A percentile compares a stretch with the other conserved stretches of the same genome.
Evolutionary conservation across 2,113 vertebrate genomes (phyloP).

Genomic region (Platysteira castanea): DNA sequence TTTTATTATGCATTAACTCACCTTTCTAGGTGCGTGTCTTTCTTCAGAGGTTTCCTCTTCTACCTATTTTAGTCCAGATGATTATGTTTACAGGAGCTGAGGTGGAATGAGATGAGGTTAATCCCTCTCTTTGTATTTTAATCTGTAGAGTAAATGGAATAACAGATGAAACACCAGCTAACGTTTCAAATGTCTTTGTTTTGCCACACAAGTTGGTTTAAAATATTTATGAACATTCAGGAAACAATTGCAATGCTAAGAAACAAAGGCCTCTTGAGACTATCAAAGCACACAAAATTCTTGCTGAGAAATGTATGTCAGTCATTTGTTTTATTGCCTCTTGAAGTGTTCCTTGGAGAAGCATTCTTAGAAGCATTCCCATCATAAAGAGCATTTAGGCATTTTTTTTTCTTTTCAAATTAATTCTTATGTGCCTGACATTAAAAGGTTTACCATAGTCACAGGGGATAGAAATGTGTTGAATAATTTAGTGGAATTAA

Average conservation of each 20-base stretch:
- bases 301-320: neutral
- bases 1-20: neutral
- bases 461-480: neutral
- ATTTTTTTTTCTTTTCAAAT: neutral
- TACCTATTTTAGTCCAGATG: neutral
- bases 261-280: neutral
- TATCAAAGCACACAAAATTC: neutral
- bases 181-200: neutral
- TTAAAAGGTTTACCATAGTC: neutral
- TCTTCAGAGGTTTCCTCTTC: neutral
- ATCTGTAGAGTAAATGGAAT: neutral
- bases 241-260: neutral
- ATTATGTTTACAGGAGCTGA: neutral
- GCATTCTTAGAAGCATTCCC: neutral
- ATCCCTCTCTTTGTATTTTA: neutral
- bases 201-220: neutral
- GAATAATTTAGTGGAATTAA: neutral
- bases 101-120: neutral
- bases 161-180: neutral
- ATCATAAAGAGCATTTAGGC: neutral
- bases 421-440: neutral
- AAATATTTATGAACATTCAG: neutral
- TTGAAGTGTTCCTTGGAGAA: slow-evolving; percentile 10
- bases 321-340: neutral
- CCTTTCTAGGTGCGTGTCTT: neutral